Evolutionary conservation across 2,113 vertebrate species (phyloP).

Genomic region (Echinops telfairi): DNA sequence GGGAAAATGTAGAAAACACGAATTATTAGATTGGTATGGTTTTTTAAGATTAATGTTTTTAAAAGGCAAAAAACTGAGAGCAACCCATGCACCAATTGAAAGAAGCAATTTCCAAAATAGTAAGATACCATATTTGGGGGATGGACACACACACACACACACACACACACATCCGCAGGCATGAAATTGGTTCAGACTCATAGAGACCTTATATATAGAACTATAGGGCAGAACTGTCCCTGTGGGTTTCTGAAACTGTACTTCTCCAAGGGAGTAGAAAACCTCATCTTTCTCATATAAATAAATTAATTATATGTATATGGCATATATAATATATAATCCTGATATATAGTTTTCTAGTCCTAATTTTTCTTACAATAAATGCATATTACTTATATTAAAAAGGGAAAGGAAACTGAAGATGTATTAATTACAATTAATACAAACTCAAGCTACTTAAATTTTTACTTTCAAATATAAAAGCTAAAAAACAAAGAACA

Average conservation of each 20-base stretch:
- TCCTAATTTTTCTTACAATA: constrained; percentile 18
- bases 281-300: too few species aligned
- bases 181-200: too few species aligned
- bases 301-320: too few species aligned
- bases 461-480: constrained; percentile 44
- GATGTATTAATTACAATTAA: constrained; percentile 9
- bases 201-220: too few species aligned
- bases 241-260: too few species aligned
- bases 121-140: background rate
- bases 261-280: too few species aligned
- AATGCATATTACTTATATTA: background rate
- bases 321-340: too few species aligned
- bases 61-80: constrained; percentile 16
- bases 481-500: constrained; percentile 47
- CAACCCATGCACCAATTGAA: background rate
- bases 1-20: background rate
- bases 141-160: background rate
- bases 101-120: constrained; percentile 23
- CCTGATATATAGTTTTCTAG: background rate
- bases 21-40: too few species aligned
- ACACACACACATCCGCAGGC: too few species aligned
- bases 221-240: too few species aligned
- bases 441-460: constrained; percentile 39
- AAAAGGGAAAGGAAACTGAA: background rate
- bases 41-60: background rate